Evolutionary conservation across 2,797 vertebrate species (phyloP), one percentile per base, ranked within the genome.

Genomic region (Lophotriccus pileatus): DNA sequence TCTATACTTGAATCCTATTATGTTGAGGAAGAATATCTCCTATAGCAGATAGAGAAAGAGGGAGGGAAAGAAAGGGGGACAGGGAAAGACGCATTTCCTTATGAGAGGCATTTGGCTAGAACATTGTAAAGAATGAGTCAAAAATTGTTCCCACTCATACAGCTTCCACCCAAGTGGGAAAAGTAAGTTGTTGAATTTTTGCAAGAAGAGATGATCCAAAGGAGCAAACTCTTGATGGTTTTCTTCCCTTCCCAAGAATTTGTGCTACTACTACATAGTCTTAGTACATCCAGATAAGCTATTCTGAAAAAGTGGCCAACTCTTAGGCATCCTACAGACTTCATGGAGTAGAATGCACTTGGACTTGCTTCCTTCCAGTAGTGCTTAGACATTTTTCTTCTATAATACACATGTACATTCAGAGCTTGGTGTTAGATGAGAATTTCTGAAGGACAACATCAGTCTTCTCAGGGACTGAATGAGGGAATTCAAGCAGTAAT

Each of bases 121-220:
- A 50, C 36, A 50, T 39, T 47, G 24, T 56, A 80, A 95, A 67
- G 75, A 56, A 41, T 49, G 76, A 84, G 37, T 80, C 72, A 77
- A 79, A 91, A 92, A 87, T 34, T 77, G 44, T 22, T 95, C 82
- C 68, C 52, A 80, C 47, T 84, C 78, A 56, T 87, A 70, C 85
- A 68, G 37, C 56, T 89, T 53, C 28, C 22, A 58, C 32, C 16
- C 78, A 91, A 80, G 37, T 12, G 19, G 52, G 52, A 94, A 69
- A 94, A 79, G 44, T 27, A 81, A 70, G 18, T 69, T 73, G 37
- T 58, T 84, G 66, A 67, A 53, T 46, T 68, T 81, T 92, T 84
- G 12, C 32, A 64, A 36, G 47, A 49, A 79, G 36, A 32, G 16
- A 68, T 73, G 32, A 87, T 70, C 84, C 44, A 83, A 80, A 91